Evolutionary conservation across 2,888 invertebrate species (phyloP), one percentile per base, ranked within the genome.

Genomic region (Agrotis ipsilon): DNA sequence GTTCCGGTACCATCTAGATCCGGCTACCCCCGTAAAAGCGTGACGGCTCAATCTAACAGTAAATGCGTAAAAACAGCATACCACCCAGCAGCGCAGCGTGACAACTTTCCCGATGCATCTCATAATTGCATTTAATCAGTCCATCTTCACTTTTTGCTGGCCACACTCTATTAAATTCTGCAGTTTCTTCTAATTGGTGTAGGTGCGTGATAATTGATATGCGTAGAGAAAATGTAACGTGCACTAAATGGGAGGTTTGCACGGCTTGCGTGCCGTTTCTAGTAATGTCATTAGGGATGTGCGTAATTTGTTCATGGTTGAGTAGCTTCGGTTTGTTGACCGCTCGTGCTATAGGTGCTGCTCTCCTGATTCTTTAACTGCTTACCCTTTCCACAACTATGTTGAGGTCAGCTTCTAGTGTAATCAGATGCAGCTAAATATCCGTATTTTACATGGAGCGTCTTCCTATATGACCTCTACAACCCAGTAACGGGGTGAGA

Each of bases 21-120:
- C 76, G 67, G 72, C 59, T 62, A 48, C 54, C 24, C 62, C 70
- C 7, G 61, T 71, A 84, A 78, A 76, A 84, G 78, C 81, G 81
- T 84, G 81, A 84, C 82, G 72, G 46, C 48, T 66, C 48, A 46
- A 65, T 68, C 72, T 65, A 52, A 68, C 64, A 68, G 62, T 59
- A 27, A 75, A 73, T 81, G 84, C 72, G 65, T 89, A 91, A 90
- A 83, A 82, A 78, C 72, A 68, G 86, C 93, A 93, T 94, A 88
- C 92, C 91, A 80, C 66, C 82, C 80, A 80, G 62, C 90, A 90
- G 89, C 92, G 91, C 92, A 93, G 90, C 94, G 94, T 94, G 88
- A 93, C 94, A 60, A 90, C 95, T 95, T 95, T 96, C 96, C 89
- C 90, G 83, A 72, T 91, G 91, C 91, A 94, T 94, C 94, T 93